phyloP scores from a whole-genome alignment of 2,888 invertebrate species.

The Malthinus flaveolus region DNA sequence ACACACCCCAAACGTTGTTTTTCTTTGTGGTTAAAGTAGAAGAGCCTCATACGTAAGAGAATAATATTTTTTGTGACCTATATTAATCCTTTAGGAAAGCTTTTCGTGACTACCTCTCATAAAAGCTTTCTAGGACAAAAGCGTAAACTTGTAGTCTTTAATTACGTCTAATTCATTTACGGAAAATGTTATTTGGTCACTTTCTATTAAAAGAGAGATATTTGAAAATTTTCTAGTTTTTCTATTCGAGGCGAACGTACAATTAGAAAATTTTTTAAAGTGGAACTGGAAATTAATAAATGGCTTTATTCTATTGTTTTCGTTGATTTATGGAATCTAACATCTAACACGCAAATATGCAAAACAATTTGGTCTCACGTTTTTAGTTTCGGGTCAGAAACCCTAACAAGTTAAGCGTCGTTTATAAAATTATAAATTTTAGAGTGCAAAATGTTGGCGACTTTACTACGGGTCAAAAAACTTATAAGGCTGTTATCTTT shows the following conservation, averaged over 20 bases:
- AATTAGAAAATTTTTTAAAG: too few relatives aligned
- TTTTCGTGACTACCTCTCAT: constrained; percentile 19
- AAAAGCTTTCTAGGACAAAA: constrained; percentile 14
- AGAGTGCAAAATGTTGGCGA: too few relatives aligned
- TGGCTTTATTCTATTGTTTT: not conserved
- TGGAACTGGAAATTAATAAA: not conserved
- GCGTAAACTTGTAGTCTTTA: constrained; percentile 6
- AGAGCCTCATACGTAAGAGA: not conserved
- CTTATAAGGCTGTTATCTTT: too few relatives aligned
- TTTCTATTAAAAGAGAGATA: too few relatives aligned
- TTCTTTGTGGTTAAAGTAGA: not conserved
- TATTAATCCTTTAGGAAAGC: constrained; percentile 13
- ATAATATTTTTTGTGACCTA: constrained; percentile 16
- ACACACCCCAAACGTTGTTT: not conserved
- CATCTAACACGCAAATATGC: constrained; percentile 2
- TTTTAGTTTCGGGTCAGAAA: not conserved
- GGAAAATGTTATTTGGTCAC: too few relatives aligned
- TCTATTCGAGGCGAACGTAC: too few relatives aligned
- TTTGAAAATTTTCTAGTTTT: too few relatives aligned
- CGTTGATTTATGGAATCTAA: constrained; percentile 3
- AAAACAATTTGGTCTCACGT: not conserved
- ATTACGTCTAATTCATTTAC: not conserved
- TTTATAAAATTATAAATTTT: not conserved
- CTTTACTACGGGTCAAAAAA: too few relatives aligned
- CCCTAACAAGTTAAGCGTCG: not conserved